Base-by-base conservation (phyloP, 1,140 invertebrate genomes). In the Colletes latitarsis region DNA sequence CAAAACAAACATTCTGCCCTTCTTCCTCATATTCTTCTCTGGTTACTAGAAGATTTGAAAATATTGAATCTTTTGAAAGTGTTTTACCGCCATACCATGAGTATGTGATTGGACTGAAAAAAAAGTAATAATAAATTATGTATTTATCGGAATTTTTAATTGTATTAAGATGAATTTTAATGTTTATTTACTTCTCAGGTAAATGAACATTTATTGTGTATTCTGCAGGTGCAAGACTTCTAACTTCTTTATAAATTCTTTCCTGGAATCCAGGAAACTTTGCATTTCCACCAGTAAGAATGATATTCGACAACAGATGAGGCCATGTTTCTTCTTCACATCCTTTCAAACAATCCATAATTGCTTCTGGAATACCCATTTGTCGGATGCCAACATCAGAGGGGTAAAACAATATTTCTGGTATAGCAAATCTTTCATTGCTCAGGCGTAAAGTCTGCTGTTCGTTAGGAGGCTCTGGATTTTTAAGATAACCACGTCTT, bases 341-440 rank as follows among this genome's bases (percentile, higher is more conserved):
- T 0, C 93, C 89, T 82, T 95, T 94, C 9, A 98, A 95, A 12
- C 95, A 95, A 87, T 97, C 94, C 52, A 97, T 95, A 63, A 99
- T 96, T 15, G 97, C 96, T 94, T 99, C 98, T 0, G 97, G 94
- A 82, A 99, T 97, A 8, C 99, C 99, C 96, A 98, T 98, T 93
- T 99, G 97, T 64, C 96, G 94, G 68, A 99, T 97, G 4, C 98
- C 98, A 72, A 99, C 96, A 94, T 99, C 98, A 0, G 97, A 98
- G 0, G 99, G 99, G 91, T 97, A 95, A 92, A 99, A 99, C 10
- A 99, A 93, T 21, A 99, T 93, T 94, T 99, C 99, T 0, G 99
- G 98, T 63, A 99, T 96, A 0, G 96, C 94, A 92, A 99, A 99
- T 69, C 98, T 93, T 92, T 98, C 98, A 90, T 99, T 99, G 90